Conservation (phyloP, 2,888 invertebrate species). For the Choristoneura rosaceana region DNA sequence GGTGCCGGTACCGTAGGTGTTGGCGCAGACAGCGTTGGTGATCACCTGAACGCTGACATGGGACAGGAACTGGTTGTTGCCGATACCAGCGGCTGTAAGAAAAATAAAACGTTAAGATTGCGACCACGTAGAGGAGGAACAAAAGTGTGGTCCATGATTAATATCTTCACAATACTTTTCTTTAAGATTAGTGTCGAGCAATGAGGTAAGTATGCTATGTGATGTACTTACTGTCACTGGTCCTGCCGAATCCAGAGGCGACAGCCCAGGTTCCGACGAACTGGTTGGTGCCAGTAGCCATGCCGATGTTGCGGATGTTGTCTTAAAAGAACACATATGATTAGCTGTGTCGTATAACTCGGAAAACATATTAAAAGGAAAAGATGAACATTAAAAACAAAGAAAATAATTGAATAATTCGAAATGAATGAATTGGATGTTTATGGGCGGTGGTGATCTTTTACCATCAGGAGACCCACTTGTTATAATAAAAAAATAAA, state of each 20-base stretch:
- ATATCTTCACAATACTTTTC: no score
- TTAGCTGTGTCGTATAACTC: neutral
- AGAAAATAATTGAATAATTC: no score
- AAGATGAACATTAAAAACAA: neutral
- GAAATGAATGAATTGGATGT: no score
- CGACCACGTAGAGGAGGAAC: neutral
- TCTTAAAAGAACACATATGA: conserved; percentile 32
- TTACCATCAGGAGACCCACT: no score
- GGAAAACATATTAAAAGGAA: neutral
- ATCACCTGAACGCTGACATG: conserved; percentile 63
- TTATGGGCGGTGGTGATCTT: no score
- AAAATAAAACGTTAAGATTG: neutral
- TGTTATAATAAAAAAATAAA: no score
- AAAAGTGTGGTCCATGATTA: neutral
- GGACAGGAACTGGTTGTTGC: conserved; percentile 56
- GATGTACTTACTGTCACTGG: conserved; percentile 54
- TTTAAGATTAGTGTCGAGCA: neutral
- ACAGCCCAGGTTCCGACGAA: conserved; percentile 48
- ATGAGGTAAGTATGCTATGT: neutral
- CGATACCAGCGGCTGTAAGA: conserved; percentile 47
- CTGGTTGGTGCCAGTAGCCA: conserved; percentile 39
- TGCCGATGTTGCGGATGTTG: conserved; percentile 47
- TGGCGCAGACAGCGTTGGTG: conserved; percentile 46
- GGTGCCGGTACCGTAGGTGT: conserved; percentile 3
- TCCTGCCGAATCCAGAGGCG: conserved; percentile 57